Evolutionary conservation across 2,888 invertebrate genomes (phyloP), one percentile per base, ranked within the genome.

Genomic region (Lithophane ornitopus): DNA sequence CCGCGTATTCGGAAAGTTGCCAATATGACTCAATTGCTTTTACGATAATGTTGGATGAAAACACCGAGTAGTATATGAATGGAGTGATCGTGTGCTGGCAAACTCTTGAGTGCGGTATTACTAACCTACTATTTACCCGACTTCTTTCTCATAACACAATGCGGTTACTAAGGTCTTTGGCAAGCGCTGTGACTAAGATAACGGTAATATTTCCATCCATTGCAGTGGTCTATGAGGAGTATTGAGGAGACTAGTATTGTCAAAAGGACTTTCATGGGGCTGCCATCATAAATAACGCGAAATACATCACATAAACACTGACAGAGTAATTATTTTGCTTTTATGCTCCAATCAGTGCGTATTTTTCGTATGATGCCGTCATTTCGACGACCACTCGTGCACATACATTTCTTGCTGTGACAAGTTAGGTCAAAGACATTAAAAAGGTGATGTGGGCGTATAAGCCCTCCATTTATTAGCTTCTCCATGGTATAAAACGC

Each of bases 11-110:
- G 84, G 84, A 84, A n/a, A 39, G 62, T 82, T 84, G 86, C 83
- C 84, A 84, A 85, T 76, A 79, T 44, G 70, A 71, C 83, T 76
- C 79, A 75, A 76, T 84, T 74, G 70, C 56, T 72, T 85, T 84
- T 71, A 85, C 85, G 59, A 74, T 70, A 58, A 58, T 56, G 71
- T 65, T 44, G 11, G 28, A 19, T 66, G 34, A 67, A 74, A 65
- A 63, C 59, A 28, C 16, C 1, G 73, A 81, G 34, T 44, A 56
- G 14, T 44, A n/a, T 54, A 56, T 52, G 28, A 72, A 72, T 72
- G 84, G 73, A 81, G 59, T 52, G 19, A 26, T 67, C 8, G 46
- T n/a, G n/a, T 39, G 80, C 11, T 46, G 14, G 12, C 9, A 46
- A 67, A 52, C 4, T 46, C 39, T 1, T 1, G 39, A 14, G n/a